A percentile compares a stretch with the other conserved stretches of the same genome.
Evolutionary conservation across 2,113 vertebrate species (phyloP).

Genomic region (Donacobius atricapilla): DNA sequence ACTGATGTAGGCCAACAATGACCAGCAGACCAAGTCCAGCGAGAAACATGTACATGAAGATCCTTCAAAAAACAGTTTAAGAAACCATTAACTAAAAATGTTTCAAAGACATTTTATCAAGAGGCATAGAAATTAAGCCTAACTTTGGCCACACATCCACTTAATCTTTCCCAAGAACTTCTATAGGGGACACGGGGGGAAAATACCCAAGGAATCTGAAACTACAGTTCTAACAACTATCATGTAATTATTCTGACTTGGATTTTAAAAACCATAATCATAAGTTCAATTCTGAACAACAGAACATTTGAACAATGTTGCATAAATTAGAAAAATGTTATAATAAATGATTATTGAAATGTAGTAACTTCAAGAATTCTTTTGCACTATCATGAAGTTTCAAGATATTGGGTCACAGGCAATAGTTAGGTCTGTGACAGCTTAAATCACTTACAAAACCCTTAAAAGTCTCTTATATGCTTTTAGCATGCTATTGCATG

Average conservation of each 20-base stretch:
- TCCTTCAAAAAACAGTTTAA: constrained; percentile 71
- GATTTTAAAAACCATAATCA: not conserved
- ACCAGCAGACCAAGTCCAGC: constrained; percentile 90
- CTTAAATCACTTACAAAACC: not conserved
- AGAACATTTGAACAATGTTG: not conserved
- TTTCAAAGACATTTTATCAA: not conserved
- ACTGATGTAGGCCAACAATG: constrained; percentile 91
- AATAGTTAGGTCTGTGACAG: not conserved
- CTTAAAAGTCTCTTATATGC: not conserved
- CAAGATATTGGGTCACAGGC: not conserved
- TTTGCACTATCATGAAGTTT: not conserved
- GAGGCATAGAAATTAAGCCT: not conserved
- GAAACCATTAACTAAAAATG: not conserved
- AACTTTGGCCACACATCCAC: not conserved
- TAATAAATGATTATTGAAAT: not conserved
- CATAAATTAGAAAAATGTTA: not conserved
- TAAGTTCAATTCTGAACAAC: not conserved
- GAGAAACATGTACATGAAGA: constrained; percentile 98
- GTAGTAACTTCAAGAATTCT: not conserved
- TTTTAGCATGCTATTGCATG: not conserved
- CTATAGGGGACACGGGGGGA: rapidly evolving
- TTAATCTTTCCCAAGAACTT: not conserved
- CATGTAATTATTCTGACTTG: not conserved
- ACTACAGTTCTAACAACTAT: not conserved
- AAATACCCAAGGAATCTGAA: not conserved